Conservation (phyloP, 2,888 invertebrate species). For the Euzophera pinguis region DNA sequence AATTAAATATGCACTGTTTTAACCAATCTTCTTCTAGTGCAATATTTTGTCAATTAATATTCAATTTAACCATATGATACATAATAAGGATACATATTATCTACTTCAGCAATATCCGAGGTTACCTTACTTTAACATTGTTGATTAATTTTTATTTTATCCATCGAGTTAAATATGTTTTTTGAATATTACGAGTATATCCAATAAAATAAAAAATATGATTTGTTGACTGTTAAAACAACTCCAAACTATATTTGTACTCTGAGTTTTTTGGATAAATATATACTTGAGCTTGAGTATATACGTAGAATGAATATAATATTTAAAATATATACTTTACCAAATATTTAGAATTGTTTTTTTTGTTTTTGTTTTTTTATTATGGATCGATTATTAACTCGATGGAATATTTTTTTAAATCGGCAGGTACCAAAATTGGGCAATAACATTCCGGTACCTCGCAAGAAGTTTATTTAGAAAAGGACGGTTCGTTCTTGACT, state of each 20-base stretch:
- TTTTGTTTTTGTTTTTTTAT: not conserved
- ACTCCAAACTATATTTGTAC: constrained; percentile 2
- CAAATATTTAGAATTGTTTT: too few relatives aligned
- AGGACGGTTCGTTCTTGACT: not conserved
- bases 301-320: too few relatives aligned
- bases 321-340: not conserved
- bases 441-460: constrained; percentile 62
- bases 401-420: constrained; percentile 16
- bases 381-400: constrained; percentile 9
- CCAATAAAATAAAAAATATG: not conserved
- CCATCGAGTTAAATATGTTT: constrained; percentile 1
- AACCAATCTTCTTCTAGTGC: too few relatives aligned
- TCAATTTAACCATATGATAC: too few relatives aligned
- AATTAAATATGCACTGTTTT: too few relatives aligned
- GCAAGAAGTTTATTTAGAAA: constrained; percentile 13
- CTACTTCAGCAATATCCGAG: not conserved
- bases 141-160: not conserved
- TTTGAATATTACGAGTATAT: not conserved
- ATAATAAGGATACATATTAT: not conserved
- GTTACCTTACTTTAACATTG: not conserved
- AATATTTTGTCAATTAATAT: not conserved
- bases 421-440: constrained; percentile 63
- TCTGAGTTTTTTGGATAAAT: not conserved
- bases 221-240: not conserved
- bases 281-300: too few relatives aligned